Percentiles rank a stretch among this genome's conserved stretches.
phyloP scores from a whole-genome alignment of 30 jellyfish, hydroid and myxozoan species.

The Phacellophora camtschatica region DNA sequence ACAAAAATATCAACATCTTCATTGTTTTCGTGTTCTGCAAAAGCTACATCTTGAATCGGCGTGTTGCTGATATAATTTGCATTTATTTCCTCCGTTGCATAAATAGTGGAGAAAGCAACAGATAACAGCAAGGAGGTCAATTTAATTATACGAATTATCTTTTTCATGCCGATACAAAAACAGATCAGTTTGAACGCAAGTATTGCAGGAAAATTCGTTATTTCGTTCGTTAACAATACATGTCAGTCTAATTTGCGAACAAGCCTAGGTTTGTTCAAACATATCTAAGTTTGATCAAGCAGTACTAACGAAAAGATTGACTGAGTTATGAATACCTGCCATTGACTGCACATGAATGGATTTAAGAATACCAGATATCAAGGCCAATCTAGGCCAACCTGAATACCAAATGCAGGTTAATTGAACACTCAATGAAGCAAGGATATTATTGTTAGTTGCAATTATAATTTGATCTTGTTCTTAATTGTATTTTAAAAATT shows the following conservation, averaged over 20 bases:
- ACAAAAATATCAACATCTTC: conserved; percentile 49
- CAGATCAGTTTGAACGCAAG: no score
- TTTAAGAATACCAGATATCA: not conserved
- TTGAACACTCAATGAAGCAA: not conserved
- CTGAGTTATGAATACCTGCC: not conserved
- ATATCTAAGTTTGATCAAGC: not conserved
- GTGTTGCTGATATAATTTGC: no score
- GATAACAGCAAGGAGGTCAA: no score
- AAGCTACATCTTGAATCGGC: not conserved
- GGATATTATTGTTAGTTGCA: not conserved
- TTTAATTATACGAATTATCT: no score
- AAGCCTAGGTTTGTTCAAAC: conserved; percentile 23
- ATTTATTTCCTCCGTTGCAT: not conserved
- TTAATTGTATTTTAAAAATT: no score
- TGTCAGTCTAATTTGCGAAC: conserved; percentile 9
- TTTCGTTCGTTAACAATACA: no score
- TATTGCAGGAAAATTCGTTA: no score
- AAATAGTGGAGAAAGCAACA: no score
- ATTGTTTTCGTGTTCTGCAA: not conserved
- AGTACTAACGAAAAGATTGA: not conserved
- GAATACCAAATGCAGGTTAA: not conserved
- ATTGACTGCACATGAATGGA: conserved; percentile 37
- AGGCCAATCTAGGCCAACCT: not conserved
- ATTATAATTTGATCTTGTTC: not conserved
- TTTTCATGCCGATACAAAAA: no score